phyloP scores from a whole-genome alignment of 2,797 vertebrate species.

The Acanthurus lineatus region DNA sequence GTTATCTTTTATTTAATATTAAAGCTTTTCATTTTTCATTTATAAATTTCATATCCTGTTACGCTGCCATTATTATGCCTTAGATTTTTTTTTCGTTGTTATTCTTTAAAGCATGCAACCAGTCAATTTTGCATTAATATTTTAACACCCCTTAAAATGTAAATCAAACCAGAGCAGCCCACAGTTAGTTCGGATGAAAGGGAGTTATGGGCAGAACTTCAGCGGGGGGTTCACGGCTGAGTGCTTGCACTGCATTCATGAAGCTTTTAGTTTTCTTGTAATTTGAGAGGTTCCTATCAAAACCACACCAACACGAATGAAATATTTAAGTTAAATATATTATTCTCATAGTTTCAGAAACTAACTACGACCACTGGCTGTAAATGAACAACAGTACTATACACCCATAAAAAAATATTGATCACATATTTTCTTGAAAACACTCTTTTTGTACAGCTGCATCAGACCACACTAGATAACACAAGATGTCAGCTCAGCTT shows the following conservation, averaged over 20 bases:
- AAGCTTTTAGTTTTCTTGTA: constrained; percentile 10
- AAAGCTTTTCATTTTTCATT: constrained; percentile 28
- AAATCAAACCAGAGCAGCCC: constrained; percentile 26
- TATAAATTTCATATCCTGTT: constrained; percentile 38
- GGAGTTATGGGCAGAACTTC: constrained; percentile 10
- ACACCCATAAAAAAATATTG: constrained; percentile 15
- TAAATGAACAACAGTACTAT: constrained; percentile 11
- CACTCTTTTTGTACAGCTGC: background rate
- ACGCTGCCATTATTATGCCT: constrained; percentile 9
- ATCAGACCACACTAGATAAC: constrained; percentile 9
- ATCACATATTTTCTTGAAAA: constrained; percentile 14
- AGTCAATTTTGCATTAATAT: constrained; percentile 56
- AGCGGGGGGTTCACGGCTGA: background rate
- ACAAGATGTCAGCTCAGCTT: constrained; percentile 4
- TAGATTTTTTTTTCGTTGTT: constrained; percentile 14
- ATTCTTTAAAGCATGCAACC: constrained; percentile 11
- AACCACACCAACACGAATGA: background rate
- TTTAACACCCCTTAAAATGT: constrained; percentile 46
- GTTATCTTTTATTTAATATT: constrained; percentile 39
- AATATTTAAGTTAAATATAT: constrained; percentile 16
- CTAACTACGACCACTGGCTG: background rate
- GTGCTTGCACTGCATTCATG: constrained; percentile 17
- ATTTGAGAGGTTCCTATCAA: constrained; percentile 35
- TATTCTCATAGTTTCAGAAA: constrained; percentile 7
- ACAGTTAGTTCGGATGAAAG: constrained; percentile 48